Conservation (phyloP, 2,888 invertebrate genomes). For the Entomobrya proxima region DNA sequence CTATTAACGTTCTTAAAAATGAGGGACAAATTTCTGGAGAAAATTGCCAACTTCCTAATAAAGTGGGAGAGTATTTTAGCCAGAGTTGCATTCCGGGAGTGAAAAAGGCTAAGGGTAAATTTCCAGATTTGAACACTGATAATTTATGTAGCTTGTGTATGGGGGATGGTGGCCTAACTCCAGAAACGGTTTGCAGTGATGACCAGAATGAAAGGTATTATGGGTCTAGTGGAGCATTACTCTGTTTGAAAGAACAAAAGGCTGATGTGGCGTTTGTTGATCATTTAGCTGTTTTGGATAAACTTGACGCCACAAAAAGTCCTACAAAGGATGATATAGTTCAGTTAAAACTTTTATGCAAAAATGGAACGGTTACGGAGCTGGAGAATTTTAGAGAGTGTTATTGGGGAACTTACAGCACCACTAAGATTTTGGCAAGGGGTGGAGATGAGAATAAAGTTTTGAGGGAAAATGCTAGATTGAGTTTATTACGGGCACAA, state of each 20-base stretch:
- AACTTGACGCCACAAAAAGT: neutral
- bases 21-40: constrained; percentile 79
- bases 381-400: constrained; percentile 79
- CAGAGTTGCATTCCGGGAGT: constrained; percentile 82
- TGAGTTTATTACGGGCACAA: constrained; percentile 42
- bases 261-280: constrained; percentile 80
- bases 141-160: constrained; percentile 79
- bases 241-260: constrained; percentile 77
- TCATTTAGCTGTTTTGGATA: constrained; percentile 75
- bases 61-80: constrained; percentile 83
- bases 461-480: constrained; percentile 50
- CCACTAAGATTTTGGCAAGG: constrained; percentile 78
- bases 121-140: constrained; percentile 76
- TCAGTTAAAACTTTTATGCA: constrained; percentile 83
- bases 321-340: constrained; percentile 75
- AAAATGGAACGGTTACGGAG: constrained; percentile 81
- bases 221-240: constrained; percentile 79
- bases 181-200: constrained; percentile 75
- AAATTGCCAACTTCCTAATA: constrained; percentile 78
- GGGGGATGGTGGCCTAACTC: constrained; percentile 77
- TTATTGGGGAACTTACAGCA: constrained; percentile 82
- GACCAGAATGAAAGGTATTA: constrained; percentile 77
- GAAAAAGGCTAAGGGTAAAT: constrained; percentile 76
- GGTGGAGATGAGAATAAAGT: constrained; percentile 34
- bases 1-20: constrained; percentile 81